These are phyloP conservation scores for Hippopotamyrus pictus DNA, from an alignment of 2,797 vertebrate genomes.

Conservation along the genomic window DNA sequence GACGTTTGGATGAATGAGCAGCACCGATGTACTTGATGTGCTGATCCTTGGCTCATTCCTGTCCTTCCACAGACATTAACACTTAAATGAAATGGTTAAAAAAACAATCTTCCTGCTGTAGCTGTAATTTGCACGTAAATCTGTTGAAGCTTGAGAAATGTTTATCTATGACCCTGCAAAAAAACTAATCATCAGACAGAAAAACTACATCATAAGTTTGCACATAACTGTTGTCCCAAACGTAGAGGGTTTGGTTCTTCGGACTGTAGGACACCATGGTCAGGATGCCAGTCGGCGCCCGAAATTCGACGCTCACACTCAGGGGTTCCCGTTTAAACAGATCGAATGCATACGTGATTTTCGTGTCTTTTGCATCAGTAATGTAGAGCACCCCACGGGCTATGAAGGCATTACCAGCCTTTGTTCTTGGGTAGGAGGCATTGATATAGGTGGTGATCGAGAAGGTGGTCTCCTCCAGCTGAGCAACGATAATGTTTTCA, in stretches of 20 bases:
- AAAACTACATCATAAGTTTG: constrained; percentile 74
- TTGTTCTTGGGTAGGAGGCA: constrained; percentile 83
- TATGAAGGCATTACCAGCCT: constrained; percentile 88
- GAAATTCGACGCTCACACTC: constrained; percentile 73
- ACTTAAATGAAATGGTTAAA: background rate
- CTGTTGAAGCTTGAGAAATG: background rate
- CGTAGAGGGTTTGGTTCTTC: constrained; percentile 74
- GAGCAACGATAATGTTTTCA: constrained; percentile 76
- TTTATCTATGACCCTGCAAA: background rate
- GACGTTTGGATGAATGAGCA: background rate
- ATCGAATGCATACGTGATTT: constrained; percentile 82
- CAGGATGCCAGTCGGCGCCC: constrained; percentile 71
- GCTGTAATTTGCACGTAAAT: background rate
- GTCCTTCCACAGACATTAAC: background rate
- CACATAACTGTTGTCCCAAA: constrained; percentile 81
- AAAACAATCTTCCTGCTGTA: background rate
- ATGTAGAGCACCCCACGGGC: constrained; percentile 83
- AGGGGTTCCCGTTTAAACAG: constrained; percentile 74
- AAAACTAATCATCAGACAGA: constrained; percentile 57
- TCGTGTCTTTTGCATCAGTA: constrained; percentile 80
- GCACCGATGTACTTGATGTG: background rate
- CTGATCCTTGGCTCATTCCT: background rate
- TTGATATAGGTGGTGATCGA: constrained; percentile 70
- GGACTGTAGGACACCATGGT: constrained; percentile 89
- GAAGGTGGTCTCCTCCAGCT: constrained; percentile 76